phyloP scores from a whole-genome alignment of 2,888 invertebrate genomes.

The Ochlodes sylvanus region DNA sequence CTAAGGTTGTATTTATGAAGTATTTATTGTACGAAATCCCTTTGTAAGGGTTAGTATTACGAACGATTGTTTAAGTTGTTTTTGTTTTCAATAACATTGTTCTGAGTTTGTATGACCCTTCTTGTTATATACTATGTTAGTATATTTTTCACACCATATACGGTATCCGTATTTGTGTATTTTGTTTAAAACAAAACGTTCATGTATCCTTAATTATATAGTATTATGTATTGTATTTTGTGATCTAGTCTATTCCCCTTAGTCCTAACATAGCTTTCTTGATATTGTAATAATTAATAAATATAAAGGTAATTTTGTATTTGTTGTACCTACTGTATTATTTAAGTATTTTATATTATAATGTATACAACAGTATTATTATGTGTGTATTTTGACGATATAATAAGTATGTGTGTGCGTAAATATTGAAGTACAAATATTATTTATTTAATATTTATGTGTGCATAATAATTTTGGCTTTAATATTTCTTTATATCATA shows the following conservation, averaged over 20 bases:
- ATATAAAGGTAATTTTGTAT: constrained; percentile 10
- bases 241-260: constrained; percentile 68
- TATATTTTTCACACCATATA: constrained; percentile 70
- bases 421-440: constrained; percentile 1
- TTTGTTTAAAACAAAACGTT: constrained; percentile 60
- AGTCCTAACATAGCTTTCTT: constrained; percentile 53
- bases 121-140: constrained; percentile 75
- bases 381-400: neutral
- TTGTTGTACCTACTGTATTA: neutral
- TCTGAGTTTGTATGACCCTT: constrained; percentile 77
- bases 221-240: constrained; percentile 51
- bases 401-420: neutral
- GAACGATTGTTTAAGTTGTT: constrained; percentile 60
- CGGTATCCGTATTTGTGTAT: constrained; percentile 83
- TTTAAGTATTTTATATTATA: constrained; percentile 45
- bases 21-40: constrained; percentile 68
- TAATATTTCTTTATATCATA: no score
- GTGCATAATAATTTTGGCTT: no score
- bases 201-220: constrained; percentile 35
- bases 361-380: constrained; percentile 22
- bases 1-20: constrained; percentile 73
- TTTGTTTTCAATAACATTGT: constrained; percentile 72
- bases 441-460: neutral
- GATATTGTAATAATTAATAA: constrained; percentile 40
- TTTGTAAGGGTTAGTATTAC: constrained; percentile 65